These are phyloP conservation scores for Eumeta japonica DNA, from an alignment of 1,140 invertebrate species.

Conservation along the genomic window DNA sequence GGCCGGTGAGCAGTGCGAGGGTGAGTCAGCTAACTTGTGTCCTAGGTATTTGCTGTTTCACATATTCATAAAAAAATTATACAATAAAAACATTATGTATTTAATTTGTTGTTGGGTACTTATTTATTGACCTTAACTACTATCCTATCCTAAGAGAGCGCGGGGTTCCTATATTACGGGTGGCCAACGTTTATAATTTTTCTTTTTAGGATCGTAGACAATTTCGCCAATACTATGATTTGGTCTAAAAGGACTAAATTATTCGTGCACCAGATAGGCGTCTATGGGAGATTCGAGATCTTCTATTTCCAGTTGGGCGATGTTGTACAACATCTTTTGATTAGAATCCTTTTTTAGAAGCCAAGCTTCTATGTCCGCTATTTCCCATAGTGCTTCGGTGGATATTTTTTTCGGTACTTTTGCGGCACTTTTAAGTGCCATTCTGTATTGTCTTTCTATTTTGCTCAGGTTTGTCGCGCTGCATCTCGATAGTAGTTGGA, in stretches of 20 bases:
- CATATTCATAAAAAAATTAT: too few relatives aligned
- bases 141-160: too few relatives aligned
- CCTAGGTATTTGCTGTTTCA: constrained; percentile 6
- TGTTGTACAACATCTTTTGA: constrained; percentile 1
- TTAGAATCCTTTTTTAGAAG: constrained; percentile 3
- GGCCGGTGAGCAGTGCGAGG: not conserved
- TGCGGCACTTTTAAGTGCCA: constrained; percentile 7
- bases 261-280: not conserved
- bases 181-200: constrained; percentile 2
- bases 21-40: too few relatives aligned
- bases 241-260: constrained; percentile 1
- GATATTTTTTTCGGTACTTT: constrained; percentile 2
- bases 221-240: constrained; percentile 7
- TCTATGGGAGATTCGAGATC: constrained; percentile 2
- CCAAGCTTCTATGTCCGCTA: constrained; percentile 5
- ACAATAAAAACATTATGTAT: too few relatives aligned
- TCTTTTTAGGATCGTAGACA: constrained; percentile 1
- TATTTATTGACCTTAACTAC: too few relatives aligned
- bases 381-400: constrained; percentile 8
- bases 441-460: constrained; percentile 8
- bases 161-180: too few relatives aligned
- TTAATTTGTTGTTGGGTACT: too few relatives aligned
- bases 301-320: constrained; percentile 4
- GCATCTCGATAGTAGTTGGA: constrained; percentile 7
- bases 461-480: constrained; percentile 4